Conservation (phyloP, 2,113 vertebrate species). For the Epinephelus cyanopodus region DNA sequence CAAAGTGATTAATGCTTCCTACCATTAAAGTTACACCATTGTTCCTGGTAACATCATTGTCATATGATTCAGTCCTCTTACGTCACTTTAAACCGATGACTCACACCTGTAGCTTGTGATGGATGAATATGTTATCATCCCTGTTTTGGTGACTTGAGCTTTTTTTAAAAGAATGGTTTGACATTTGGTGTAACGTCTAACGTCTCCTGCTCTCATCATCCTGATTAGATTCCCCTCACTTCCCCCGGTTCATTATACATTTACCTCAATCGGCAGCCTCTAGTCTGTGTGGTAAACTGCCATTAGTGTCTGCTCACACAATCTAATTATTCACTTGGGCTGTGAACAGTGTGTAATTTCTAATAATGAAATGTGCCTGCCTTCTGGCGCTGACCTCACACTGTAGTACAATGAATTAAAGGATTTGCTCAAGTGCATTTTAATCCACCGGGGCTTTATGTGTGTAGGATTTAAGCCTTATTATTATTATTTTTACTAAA, state of each 20-base stretch:
- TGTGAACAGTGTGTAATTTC: constrained; percentile 53
- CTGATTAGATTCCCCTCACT: constrained; percentile 45
- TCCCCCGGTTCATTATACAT: constrained; percentile 26
- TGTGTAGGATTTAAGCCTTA: constrained; percentile 32
- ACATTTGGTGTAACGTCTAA: neutral
- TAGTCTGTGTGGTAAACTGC: constrained; percentile 54
- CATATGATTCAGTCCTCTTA: neutral
- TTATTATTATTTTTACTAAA: neutral
- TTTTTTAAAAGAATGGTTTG: constrained; percentile 25
- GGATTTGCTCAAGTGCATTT: constrained; percentile 51
- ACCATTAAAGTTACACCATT: neutral
- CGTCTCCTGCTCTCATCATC: neutral
- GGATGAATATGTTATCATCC: neutral
- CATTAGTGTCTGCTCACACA: constrained; percentile 60
- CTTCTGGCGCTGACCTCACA: constrained; percentile 60
- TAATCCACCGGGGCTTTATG: constrained; percentile 37
- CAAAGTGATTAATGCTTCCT: neutral
- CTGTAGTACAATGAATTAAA: constrained; percentile 37
- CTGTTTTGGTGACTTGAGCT: too few species aligned
- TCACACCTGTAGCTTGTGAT: neutral
- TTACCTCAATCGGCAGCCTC: constrained; percentile 27
- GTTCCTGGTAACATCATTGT: neutral
- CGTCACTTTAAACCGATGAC: constrained; percentile 4
- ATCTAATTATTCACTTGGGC: constrained; percentile 61
- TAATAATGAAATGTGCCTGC: constrained; percentile 67